phyloP scores from a whole-genome alignment of 2,888 invertebrate genomes.

The Orchesellides sinensis region DNA sequence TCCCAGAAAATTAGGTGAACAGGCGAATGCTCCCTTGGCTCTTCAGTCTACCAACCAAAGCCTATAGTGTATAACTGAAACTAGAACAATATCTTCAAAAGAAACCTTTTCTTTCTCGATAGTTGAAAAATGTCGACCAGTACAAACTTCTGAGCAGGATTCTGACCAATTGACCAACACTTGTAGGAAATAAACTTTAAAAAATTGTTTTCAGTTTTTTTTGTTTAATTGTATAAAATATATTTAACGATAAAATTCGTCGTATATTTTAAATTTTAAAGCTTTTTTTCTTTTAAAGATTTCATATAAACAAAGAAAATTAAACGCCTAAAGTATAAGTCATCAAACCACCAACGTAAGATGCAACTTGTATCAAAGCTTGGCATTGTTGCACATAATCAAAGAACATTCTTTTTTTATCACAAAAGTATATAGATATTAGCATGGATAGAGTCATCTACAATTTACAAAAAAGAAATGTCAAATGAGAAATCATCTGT shows the following conservation, averaged over 20 bases:
- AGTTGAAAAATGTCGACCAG: conserved; percentile 15
- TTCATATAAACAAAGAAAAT: no score
- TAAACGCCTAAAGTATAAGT: no score
- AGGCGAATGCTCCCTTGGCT: conserved; percentile 55
- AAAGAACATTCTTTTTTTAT: no score
- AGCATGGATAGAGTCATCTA: no score
- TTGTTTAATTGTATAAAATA: neutral
- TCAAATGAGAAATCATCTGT: no score
- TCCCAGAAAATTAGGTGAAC: conserved; percentile 47
- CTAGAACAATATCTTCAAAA: conserved; percentile 16
- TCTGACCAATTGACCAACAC: neutral
- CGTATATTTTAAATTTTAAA: neutral
- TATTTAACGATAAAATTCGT: neutral
- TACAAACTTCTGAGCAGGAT: neutral
- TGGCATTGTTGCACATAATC: no score
- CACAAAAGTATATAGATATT: no score
- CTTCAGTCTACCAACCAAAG: neutral
- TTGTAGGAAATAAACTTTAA: no score
- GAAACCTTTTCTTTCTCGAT: conserved; percentile 43
- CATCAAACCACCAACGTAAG: no score
- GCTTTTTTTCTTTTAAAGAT: neutral
- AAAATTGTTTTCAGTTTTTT: no score
- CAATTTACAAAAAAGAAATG: no score
- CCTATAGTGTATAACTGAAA: neutral
- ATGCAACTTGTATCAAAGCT: no score